Evolutionary conservation across 1,140 invertebrate species (phyloP).

Genomic region (Trypoxylus dichotomus): DNA sequence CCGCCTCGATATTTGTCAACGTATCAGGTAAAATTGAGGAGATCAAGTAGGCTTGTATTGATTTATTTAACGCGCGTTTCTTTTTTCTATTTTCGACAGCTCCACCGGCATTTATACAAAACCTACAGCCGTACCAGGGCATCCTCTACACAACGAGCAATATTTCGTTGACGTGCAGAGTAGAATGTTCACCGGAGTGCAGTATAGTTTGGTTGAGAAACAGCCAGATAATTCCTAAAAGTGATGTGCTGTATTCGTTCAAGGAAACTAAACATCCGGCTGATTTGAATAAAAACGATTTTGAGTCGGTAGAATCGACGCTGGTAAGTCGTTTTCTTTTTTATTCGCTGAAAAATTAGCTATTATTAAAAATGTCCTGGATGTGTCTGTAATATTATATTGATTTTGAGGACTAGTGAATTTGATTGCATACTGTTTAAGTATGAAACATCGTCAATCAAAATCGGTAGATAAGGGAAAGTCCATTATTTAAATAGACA

Average conservation of each 20-base stretch:
- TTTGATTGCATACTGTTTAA: too few species aligned
- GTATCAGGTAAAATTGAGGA: slow-evolving; percentile 69
- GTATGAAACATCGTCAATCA: too few species aligned
- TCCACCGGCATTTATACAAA: slow-evolving; percentile 82
- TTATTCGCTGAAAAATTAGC: too few species aligned
- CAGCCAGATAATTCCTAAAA: slow-evolving; percentile 64
- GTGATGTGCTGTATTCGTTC: slow-evolving; percentile 68
- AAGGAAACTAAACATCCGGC: slow-evolving; percentile 65
- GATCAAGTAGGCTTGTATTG: not conserved
- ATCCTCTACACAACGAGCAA: slow-evolving; percentile 68
- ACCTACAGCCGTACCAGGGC: slow-evolving; percentile 80
- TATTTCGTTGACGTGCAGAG: slow-evolving; percentile 80
- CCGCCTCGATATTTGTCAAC: slow-evolving; percentile 72
- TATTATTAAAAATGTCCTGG: too few species aligned
- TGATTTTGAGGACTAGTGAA: too few species aligned
- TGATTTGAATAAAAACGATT: slow-evolving; percentile 76
- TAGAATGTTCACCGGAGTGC: slow-evolving; percentile 86
- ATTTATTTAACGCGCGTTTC: not conserved
- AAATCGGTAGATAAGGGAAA: too few species aligned
- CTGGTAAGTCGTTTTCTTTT: slow-evolving; percentile 58
- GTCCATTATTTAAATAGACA: too few species aligned
- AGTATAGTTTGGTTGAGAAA: slow-evolving; percentile 82
- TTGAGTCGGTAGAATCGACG: slow-evolving; percentile 82
- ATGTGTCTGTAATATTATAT: too few species aligned
- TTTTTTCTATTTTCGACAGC: slow-evolving; percentile 56